These are phyloP conservation scores for Siniperca scherzeri DNA, from an alignment of 2,797 vertebrate species.

Conservation along the genomic window DNA sequence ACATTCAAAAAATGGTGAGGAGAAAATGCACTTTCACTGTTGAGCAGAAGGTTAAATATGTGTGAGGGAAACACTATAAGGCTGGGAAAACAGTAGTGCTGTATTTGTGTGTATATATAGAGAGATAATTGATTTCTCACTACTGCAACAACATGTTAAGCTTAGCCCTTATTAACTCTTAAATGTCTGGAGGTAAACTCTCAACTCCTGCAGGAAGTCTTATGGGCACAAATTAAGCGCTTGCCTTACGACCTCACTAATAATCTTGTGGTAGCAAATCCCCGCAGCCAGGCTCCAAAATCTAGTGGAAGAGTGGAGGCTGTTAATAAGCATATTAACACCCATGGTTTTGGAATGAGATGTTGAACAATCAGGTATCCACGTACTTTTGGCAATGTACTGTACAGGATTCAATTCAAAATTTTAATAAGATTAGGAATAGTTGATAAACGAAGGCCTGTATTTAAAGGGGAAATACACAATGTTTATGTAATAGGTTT, in stretches of 20 bases:
- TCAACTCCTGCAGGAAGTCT: conserved; percentile 6
- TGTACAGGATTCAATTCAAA: too few relatives aligned
- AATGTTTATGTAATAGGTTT: too few relatives aligned
- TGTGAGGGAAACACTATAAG: conserved; percentile 21
- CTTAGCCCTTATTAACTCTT: conserved; percentile 38
- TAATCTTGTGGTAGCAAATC: too few relatives aligned
- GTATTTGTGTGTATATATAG: conserved; percentile 6
- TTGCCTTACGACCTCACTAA: not conserved
- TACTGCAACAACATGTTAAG: conserved; percentile 29
- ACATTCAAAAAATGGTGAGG: not conserved
- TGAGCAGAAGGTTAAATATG: conserved; percentile 36
- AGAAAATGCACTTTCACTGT: conserved; percentile 46
- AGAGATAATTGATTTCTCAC: conserved; percentile 39
- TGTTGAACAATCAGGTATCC: too few relatives aligned
- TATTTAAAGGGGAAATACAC: too few relatives aligned
- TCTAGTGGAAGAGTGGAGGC: too few relatives aligned
- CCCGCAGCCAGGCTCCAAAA: too few relatives aligned
- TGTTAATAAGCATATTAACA: too few relatives aligned
- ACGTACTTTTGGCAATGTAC: too few relatives aligned
- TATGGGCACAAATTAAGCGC: conserved; percentile 9
- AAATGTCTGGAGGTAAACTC: conserved; percentile 27
- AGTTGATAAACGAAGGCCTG: too few relatives aligned
- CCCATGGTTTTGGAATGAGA: not conserved
- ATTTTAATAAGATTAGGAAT: too few relatives aligned
- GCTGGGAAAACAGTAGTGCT: conserved; percentile 18